Conservation (phyloP, 2,888 invertebrate genomes). For the Sminthurinus aureus region DNA sequence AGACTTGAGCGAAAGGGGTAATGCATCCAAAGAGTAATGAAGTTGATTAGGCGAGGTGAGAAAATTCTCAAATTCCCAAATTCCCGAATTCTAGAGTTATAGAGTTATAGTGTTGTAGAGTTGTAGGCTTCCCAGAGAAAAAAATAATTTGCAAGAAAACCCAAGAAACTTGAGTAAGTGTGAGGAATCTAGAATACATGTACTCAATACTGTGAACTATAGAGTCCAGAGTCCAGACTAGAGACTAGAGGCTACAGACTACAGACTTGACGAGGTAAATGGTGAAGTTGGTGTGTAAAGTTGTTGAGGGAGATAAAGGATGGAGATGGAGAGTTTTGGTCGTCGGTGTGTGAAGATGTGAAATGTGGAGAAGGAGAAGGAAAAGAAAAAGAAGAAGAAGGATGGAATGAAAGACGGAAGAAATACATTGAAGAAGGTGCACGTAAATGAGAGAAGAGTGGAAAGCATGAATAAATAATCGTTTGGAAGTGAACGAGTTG, state of each 20-base stretch:
- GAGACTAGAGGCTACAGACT: neutral
- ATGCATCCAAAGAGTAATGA: slow-evolving; percentile 22
- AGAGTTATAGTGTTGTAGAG: too few species aligned
- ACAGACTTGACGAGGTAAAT: slow-evolving; percentile 3
- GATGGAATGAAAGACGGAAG: slow-evolving; percentile 16
- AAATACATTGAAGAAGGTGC: slow-evolving; percentile 22
- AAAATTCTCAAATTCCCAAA: too few species aligned
- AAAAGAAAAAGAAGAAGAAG: slow-evolving; percentile 7
- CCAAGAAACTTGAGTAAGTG: neutral
- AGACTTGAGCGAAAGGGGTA: slow-evolving; percentile 13
- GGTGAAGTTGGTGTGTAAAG: slow-evolving; percentile 30
- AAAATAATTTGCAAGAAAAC: neutral
- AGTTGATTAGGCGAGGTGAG: slow-evolving; percentile 37
- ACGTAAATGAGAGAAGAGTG: slow-evolving; percentile 49
- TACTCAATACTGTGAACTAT: neutral
- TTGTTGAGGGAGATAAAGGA: neutral
- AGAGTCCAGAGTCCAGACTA: neutral
- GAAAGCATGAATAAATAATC: slow-evolving; percentile 46
- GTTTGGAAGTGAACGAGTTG: slow-evolving; percentile 45
- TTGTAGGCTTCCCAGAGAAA: neutral
- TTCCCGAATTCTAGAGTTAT: too few species aligned
- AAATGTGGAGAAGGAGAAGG: neutral
- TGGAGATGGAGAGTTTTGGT: slow-evolving; percentile 5
- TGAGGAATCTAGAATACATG: neutral
- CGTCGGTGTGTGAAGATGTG: too few species aligned